Evolutionary conservation across 2,797 vertebrate species (phyloP).

Genomic region (Anabas testudineus): DNA sequence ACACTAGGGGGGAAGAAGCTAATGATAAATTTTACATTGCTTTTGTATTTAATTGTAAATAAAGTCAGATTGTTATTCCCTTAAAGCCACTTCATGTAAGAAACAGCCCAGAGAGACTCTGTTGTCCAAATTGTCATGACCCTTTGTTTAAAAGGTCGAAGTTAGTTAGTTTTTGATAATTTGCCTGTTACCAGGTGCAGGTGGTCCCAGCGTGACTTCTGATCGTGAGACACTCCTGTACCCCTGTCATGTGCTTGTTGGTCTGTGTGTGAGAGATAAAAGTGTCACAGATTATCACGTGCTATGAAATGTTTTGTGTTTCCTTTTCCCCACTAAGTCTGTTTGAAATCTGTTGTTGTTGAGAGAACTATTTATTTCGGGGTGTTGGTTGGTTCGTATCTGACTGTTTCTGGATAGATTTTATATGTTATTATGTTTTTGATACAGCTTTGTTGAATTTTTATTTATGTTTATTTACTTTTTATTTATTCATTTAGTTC

Average conservation of each 20-base stretch:
- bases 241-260: conserved; percentile 29
- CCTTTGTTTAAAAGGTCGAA: conserved; percentile 12
- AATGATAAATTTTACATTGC: not conserved
- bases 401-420: conserved; percentile 7
- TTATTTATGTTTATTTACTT: not conserved
- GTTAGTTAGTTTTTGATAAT: conserved; percentile 40
- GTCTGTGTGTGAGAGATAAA: conserved; percentile 40
- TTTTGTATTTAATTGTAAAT: not conserved
- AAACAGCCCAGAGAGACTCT: not conserved
- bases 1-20: not conserved
- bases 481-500: not conserved
- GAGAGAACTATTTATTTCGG: conserved; percentile 14
- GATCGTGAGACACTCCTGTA: conserved; percentile 11
- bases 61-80: not conserved
- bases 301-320: conserved; percentile 15
- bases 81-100: not conserved
- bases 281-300: conserved; percentile 6
- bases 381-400: conserved; percentile 19
- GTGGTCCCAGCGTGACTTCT: conserved; percentile 64
- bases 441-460: not conserved
- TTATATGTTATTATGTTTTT: conserved; percentile 30
- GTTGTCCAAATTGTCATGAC: not conserved
- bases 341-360: conserved; percentile 30
- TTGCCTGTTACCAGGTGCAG: conserved; percentile 45
- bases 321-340: conserved; percentile 10